These are phyloP conservation scores for Hippocampus abdominalis DNA, from an alignment of 2,113 vertebrate genomes.

Conservation along the genomic window DNA sequence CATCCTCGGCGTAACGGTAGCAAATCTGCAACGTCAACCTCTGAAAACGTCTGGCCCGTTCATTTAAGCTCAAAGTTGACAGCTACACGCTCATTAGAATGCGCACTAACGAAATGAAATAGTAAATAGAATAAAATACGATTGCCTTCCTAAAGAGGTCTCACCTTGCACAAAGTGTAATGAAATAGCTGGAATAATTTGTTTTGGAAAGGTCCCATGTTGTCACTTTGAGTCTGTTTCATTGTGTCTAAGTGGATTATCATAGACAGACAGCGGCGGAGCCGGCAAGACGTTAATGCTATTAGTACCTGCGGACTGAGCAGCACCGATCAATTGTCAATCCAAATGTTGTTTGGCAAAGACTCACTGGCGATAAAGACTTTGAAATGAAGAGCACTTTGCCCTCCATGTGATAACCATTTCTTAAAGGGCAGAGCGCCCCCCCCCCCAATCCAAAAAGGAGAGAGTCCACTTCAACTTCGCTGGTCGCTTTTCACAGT, in stretches of 20 bases:
- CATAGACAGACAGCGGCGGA: conserved; percentile 58
- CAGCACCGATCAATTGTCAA: conserved; percentile 53
- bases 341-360: conserved; percentile 48
- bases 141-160: not conserved
- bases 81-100: not conserved
- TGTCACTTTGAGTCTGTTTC: conserved; percentile 42
- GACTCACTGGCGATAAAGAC: conserved; percentile 69
- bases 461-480: conserved; percentile 36
- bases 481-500: conserved; percentile 43
- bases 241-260: conserved; percentile 60
- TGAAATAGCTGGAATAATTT: conserved; percentile 4
- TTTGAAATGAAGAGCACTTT: conserved; percentile 66
- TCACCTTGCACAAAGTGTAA: not conserved
- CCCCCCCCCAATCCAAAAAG: conserved; percentile 24
- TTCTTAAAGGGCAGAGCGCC: conserved; percentile 26
- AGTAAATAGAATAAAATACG: not conserved
- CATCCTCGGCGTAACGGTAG: not conserved
- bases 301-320: conserved; percentile 64
- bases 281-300: conserved; percentile 49
- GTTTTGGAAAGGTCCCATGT: conserved; percentile 24
- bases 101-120: not conserved
- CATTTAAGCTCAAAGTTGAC: not conserved
- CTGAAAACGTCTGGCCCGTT: not conserved
- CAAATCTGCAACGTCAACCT: not conserved
- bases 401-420: conserved; percentile 57